These are phyloP conservation scores for Prunella himalayana DNA, from an alignment of 2,113 vertebrate species.

Conservation along the genomic window DNA sequence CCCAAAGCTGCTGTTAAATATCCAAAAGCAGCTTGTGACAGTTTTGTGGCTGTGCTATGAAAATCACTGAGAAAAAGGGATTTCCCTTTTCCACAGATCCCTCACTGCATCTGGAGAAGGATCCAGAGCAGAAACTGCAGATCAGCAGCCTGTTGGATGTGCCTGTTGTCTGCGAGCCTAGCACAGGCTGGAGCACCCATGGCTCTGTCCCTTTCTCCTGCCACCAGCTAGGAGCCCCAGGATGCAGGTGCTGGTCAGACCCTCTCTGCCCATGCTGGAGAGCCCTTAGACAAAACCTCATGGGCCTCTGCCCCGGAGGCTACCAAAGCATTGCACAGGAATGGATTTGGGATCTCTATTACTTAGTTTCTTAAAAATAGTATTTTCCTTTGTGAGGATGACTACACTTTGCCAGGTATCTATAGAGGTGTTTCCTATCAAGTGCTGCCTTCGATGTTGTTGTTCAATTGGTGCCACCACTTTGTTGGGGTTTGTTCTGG, in stretches of 20 bases:
- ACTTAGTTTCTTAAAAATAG: neutral
- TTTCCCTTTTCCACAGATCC: neutral
- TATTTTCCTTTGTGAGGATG: neutral
- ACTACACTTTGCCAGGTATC: neutral
- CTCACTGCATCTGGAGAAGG: neutral
- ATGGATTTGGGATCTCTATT: neutral
- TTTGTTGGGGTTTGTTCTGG: conserved; percentile 24
- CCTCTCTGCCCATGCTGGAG: neutral
- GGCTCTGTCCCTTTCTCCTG: neutral
- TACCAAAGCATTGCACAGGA: neutral
- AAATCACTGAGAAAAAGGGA: neutral
- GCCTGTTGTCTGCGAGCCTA: neutral
- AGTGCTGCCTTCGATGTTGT: neutral
- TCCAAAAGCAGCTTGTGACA: neutral
- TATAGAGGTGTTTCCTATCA: neutral
- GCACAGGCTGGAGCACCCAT: neutral
- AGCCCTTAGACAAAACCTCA: neutral
- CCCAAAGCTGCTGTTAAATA: neutral
- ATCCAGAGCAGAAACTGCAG: neutral
- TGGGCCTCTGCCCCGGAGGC: neutral
- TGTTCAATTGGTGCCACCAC: neutral
- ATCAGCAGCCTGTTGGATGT: neutral
- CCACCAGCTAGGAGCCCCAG: neutral
- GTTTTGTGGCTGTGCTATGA: neutral
- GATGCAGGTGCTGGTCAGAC: neutral